These are phyloP conservation scores for Pitangus sulphuratus DNA, from an alignment of 2,797 vertebrate species.

Conservation along the genomic window DNA sequence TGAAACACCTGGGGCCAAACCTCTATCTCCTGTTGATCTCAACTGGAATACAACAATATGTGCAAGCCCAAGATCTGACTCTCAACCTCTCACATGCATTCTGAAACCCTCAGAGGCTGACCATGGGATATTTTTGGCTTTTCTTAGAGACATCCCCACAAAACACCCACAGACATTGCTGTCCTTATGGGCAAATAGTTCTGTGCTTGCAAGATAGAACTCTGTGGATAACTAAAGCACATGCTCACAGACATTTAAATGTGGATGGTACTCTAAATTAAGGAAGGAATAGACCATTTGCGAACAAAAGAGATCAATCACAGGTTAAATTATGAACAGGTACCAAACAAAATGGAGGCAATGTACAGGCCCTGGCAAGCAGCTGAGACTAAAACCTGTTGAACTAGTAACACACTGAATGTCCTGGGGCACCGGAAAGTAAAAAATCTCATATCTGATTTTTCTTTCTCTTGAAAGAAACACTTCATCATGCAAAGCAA, in stretches of 20 bases:
- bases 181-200: not conserved
- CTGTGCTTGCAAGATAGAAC: not conserved
- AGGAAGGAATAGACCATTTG: not conserved
- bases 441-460: conserved; percentile 40
- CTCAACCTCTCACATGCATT: not conserved
- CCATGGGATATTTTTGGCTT: not conserved
- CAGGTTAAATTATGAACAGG: not conserved
- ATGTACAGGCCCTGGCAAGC: conserved; percentile 10
- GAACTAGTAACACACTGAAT: conserved; percentile 10
- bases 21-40: conserved; percentile 31
- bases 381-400: conserved; percentile 38
- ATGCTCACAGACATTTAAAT: not conserved
- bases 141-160: not conserved
- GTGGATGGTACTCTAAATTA: not conserved
- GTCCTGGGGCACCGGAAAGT: conserved; percentile 16
- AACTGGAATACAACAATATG: not conserved
- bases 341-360: conserved; percentile 38
- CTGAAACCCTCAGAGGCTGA: not conserved
- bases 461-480: conserved; percentile 28
- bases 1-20: conserved; percentile 54
- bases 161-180: not conserved
- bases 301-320: not conserved
- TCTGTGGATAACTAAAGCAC: not conserved
- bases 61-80: not conserved
- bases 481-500: conserved; percentile 24